Evolutionary conservation across 2,888 invertebrate genomes (phyloP).

Genomic region (Platynereis dumerilii): DNA sequence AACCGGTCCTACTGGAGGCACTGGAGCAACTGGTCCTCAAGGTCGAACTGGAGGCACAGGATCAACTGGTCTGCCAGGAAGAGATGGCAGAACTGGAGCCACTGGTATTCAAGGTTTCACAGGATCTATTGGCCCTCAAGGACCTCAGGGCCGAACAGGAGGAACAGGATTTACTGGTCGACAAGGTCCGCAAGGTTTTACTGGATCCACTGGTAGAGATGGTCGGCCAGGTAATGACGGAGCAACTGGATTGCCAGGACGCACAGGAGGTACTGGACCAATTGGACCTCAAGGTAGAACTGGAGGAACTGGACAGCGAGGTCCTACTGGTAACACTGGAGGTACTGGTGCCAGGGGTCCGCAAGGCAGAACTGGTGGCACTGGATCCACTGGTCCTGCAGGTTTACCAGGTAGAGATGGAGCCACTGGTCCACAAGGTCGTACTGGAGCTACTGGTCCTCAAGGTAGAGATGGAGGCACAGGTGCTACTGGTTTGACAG

Average conservation of each 20-base stretch:
- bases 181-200: slow-evolving; percentile 5
- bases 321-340: slow-evolving; percentile 18
- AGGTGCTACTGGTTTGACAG: slow-evolving; percentile 24
- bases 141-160: slow-evolving; percentile 7
- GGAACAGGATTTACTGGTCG: slow-evolving; percentile 6
- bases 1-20: slow-evolving; percentile 23
- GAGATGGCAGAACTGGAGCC: slow-evolving; percentile 25
- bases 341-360: slow-evolving; percentile 9
- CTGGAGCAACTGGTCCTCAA: slow-evolving; percentile 24
- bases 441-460: slow-evolving; percentile 25
- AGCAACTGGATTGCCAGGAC: slow-evolving; percentile 1
- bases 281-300: slow-evolving; percentile 12
- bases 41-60: slow-evolving; percentile 22
- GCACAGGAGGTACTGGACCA: slow-evolving; percentile 18
- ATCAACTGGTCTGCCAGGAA: slow-evolving; percentile 23
- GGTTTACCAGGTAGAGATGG: slow-evolving; percentile 9
- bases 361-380: slow-evolving; percentile 11
- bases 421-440: slow-evolving; percentile 8
- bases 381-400: slow-evolving; percentile 8
- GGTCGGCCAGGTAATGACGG: slow-evolving; percentile 8
- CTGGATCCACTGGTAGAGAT: neutral
- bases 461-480: slow-evolving; percentile 26
- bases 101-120: slow-evolving; percentile 12
- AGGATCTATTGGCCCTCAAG: neutral
- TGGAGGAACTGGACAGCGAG: slow-evolving; percentile 12